Evolutionary conservation across 2,888 invertebrate genomes (phyloP), one percentile per base, ranked within the genome.

Genomic region (Leptopterna dolabrata): DNA sequence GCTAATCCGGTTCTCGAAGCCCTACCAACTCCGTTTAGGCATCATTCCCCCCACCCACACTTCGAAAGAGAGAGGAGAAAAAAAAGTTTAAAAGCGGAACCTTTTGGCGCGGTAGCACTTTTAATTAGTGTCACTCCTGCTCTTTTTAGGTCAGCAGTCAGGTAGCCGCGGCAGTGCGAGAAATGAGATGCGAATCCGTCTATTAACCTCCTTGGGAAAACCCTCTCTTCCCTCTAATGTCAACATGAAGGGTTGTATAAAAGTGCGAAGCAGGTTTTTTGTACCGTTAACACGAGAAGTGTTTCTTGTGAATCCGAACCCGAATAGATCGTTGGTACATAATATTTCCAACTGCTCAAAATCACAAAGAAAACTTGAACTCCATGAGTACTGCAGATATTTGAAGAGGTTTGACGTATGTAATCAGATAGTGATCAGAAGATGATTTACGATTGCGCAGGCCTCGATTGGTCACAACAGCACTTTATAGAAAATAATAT

Each of bases 121-220:
- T 83, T 83, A 83, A 83, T 83, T 83, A 83, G 70, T 36, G 83
- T 47, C 83, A 70, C 43, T 43, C 70, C 36, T 19, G 70, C 19
- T 81, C 30, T 81, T 81, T 80, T 55, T 63, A 55, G 63, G 81
- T 70, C 70, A 70, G 63, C 19, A 30, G 43, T 36, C 70, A 43
- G 13, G 83, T 83, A 83, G 63, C 70, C 41, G 36, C 41, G 36
- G 36, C 36, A 83, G 70, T 19, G 16, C 83, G 27, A 81, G 83
- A 13, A 70, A 83, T 83, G 83, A 70, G 70, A 70, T 83, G 43
- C 70, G 70, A 83, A 70, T 83, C 70, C 43, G 45, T 45, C 78
- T 78, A 19, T 19, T 43, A 9, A 63, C 24, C 24, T 27, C 9
- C 27, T 63, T 27, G 63, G n/a, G 63, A 63, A 19, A 19, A 63